A percentile compares a stretch with the other conserved stretches of the same genome.
phyloP scores from a whole-genome alignment of 1,140 invertebrate species.

The Heliconius melpomene region DNA sequence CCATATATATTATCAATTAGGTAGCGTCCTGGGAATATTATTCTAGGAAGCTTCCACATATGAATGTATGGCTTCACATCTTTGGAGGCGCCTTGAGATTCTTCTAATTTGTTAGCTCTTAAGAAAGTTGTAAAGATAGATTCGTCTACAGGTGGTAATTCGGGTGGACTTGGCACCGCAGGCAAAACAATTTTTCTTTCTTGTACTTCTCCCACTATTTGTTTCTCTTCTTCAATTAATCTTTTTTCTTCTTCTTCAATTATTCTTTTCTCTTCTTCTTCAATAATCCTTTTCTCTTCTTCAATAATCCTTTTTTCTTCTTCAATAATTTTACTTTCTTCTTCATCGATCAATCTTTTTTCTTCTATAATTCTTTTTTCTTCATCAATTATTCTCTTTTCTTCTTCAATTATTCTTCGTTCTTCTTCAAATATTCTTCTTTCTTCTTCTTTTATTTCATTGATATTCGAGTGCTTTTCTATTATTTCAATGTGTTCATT shows the following conservation, averaged over 20 bases:
- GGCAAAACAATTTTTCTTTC: slow-evolving; percentile 1
- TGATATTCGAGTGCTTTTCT: background rate
- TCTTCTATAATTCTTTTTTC: background rate
- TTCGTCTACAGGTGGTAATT: background rate
- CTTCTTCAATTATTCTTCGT: slow-evolving; percentile 4
- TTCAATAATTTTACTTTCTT: background rate
- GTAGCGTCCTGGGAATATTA: background rate
- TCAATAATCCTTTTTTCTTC: background rate
- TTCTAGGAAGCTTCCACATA: background rate
- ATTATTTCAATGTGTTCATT: no score
- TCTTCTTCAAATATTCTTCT: background rate
- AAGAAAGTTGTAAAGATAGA: background rate
- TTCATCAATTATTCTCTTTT: slow-evolving; percentile 15
- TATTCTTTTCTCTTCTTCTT: slow-evolving; percentile 2
- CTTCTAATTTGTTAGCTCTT: background rate
- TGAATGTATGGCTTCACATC: background rate
- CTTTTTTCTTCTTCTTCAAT: slow-evolving; percentile 9
- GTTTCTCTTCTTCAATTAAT: background rate
- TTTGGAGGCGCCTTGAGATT: background rate
- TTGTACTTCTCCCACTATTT: background rate
- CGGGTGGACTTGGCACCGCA: background rate
- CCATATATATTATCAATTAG: background rate
- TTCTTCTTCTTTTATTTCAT: background rate
- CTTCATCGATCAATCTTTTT: background rate
- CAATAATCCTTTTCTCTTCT: background rate